Conservation (phyloP, 2,888 invertebrate species). For the Calliphora vomitoria region DNA sequence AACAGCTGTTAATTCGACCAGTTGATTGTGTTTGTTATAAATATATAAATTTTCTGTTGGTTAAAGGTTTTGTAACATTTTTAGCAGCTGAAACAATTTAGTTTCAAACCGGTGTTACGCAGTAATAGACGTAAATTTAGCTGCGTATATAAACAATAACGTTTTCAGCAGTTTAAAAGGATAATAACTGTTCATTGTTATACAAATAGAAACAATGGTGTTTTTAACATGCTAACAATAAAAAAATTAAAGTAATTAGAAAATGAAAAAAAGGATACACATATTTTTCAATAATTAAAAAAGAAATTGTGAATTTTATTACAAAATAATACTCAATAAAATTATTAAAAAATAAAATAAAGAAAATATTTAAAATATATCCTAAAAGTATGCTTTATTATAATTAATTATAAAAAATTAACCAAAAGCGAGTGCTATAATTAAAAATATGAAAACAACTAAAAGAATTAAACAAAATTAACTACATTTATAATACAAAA, state of each 20-base stretch:
- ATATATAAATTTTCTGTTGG: constrained; percentile 13
- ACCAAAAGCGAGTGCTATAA: not conserved
- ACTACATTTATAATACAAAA: not conserved
- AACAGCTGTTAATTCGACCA: constrained; percentile 71
- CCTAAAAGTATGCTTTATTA: constrained; percentile 4
- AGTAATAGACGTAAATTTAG: constrained; percentile 76
- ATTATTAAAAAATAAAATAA: too few species aligned
- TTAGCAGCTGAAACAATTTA: constrained; percentile 69
- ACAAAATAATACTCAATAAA: not conserved
- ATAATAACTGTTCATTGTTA: not conserved
- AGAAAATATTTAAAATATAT: not conserved
- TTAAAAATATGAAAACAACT: not conserved
- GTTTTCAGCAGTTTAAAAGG: not conserved
- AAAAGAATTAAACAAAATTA: not conserved
- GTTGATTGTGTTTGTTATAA: constrained; percentile 10
- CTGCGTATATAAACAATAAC: not conserved
- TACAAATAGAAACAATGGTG: not conserved
- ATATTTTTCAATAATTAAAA: too few species aligned
- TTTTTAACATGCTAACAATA: not conserved
- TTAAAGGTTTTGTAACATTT: constrained; percentile 29
- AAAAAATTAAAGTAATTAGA: not conserved
- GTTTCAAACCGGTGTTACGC: constrained; percentile 79
- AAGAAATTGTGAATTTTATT: too few species aligned
- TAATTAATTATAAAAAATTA: not conserved
- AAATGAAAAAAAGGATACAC: too few species aligned